These are phyloP conservation scores for Cololabis saira DNA, from an alignment of 2,113 vertebrate species.

Conservation along the genomic window DNA sequence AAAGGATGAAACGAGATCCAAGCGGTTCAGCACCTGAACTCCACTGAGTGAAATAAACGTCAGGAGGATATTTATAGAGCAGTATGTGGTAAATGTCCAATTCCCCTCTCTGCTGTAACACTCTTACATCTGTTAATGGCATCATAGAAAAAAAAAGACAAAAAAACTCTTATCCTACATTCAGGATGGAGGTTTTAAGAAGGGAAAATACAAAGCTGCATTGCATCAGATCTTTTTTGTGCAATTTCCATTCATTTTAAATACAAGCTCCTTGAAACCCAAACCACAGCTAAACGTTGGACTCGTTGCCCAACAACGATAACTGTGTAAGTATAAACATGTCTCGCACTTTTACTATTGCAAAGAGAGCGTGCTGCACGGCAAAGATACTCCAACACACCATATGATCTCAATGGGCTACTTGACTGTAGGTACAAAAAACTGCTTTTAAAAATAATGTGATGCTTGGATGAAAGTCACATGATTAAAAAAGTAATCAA, in stretches of 20 bases:
- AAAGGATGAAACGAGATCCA: constrained; percentile 80
- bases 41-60: constrained; percentile 94
- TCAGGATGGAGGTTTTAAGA: constrained; percentile 57
- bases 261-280: constrained; percentile 64
- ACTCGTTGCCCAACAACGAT: constrained; percentile 6
- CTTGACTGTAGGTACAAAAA: no score
- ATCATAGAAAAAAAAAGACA: constrained; percentile 80
- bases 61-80: constrained; percentile 93
- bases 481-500: no score
- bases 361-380: constrained; percentile 26
- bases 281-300: constrained; percentile 28
- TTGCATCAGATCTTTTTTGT: constrained; percentile 56
- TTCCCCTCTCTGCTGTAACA: constrained; percentile 89
- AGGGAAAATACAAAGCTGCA: constrained; percentile 84
- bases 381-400: constrained; percentile 19
- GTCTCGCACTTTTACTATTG: constrained; percentile 55
- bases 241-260: constrained; percentile 74
- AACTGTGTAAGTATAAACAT: constrained; percentile 40
- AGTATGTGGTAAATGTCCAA: constrained; percentile 94
- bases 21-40: constrained; percentile 96
- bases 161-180: constrained; percentile 41
- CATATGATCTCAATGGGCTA: not conserved
- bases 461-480: no score
- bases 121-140: constrained; percentile 91
- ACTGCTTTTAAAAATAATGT: not conserved